Evolutionary conservation across 2,888 invertebrate species (phyloP), one percentile per base, ranked within the genome.

Genomic region (Physocephala rufipes): DNA sequence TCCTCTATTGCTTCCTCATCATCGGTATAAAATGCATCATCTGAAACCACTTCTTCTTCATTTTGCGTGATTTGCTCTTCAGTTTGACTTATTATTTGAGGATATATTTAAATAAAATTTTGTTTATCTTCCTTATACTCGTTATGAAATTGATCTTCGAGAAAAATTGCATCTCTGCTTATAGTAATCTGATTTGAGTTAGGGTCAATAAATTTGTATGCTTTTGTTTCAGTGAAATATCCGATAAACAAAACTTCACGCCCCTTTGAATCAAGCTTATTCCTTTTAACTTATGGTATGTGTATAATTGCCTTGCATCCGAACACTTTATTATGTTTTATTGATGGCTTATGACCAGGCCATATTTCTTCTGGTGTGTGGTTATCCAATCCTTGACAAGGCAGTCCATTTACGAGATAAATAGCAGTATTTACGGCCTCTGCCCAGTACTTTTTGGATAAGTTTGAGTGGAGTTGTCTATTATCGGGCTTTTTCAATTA

Each of bases 401-500:
- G 70, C 9, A 58, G 49, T 64, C 72, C 26, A 70, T 74, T 74
- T 30, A 71, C 63, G 5, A 71, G 5, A 55, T 71, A 74, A 15
- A 30, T 62, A 36, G 72, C 72, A 61, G 72, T 74, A 69, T 49
- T 58, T 67, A 53, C 70, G 30, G 70, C 72, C 70, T 72, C 74
- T 49, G 70, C 70, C 70, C 68, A 74, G 19, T 70, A 70, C n/a
- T 43, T 26, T 21, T 73, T 67, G n/a, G 53, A 15, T 1, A 73
- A 24, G 1, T 69, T 68, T 0, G 73, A 66, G n/a, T 74, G 66
- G 36, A 5, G 58, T 36, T 9, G 73, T 24, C 71, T 71, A 68
- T 15, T 67, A 74, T n/a, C 73, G 73, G 47, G 70, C 70, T 67
- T 73, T 71, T 59, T 69, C 66, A 55, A 74, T 63, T 15, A 73